Evolutionary conservation across 2,888 invertebrate genomes (phyloP), one percentile per base, ranked within the genome.

Genomic region (Malacosoma neustria): DNA sequence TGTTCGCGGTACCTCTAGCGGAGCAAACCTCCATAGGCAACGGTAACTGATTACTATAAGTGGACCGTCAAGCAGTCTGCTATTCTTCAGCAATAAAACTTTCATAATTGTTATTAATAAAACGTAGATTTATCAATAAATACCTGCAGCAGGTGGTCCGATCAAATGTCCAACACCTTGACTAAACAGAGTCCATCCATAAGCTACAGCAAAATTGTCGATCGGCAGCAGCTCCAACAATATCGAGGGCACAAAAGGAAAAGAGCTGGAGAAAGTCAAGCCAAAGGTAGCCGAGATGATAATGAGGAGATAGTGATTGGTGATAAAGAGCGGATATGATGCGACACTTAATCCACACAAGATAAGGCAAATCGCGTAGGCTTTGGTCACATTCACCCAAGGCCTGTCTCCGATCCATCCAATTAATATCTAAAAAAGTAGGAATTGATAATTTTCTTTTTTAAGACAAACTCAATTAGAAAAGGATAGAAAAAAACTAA

Each of bases 101-200:
- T 49, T 14, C 9, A 30, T 13, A 33, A 57, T 61, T n/a, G n/a
- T n/a, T n/a, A n/a, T n/a, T n/a, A n/a, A n/a, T n/a, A n/a, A n/a
- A n/a, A n/a, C n/a, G n/a, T n/a, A n/a, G n/a, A n/a, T n/a, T n/a
- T n/a, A n/a, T n/a, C n/a, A n/a, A n/a, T n/a, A n/a, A n/a, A n/a
- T 48, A 90, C 98, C 97, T 62, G 94, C 97, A 47, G 98, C 76
- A 2, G 97, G 96, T 6, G 98, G 98, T 36, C 98, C 98, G 38
- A 93, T 77, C 22, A 98, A 87, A 81, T 96, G 96, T n/a, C 97
- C 97, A 42, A 98, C 89, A 7, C 98, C 98, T 76, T 98, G 96
- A 48, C 95, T 93, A 45, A 98, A 79, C 55, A 97, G 82, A 41
- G 94, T 91, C 48, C 98, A 80, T 7, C 98, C 98, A 70, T 97